Evolutionary conservation across 2,888 invertebrate genomes (phyloP).

Genomic region (Noctua comes): DNA sequence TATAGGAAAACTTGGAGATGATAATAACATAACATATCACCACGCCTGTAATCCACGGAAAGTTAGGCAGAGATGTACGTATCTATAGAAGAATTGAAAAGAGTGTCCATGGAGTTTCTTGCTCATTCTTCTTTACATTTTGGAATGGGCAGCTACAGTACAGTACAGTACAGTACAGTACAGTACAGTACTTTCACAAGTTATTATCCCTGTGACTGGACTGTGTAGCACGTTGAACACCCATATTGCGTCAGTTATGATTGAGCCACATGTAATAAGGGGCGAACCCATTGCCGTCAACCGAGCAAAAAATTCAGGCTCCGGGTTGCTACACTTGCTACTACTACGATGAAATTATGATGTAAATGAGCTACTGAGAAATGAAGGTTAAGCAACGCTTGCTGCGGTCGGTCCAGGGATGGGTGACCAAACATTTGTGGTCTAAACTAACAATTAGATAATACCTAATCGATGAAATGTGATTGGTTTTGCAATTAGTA

Average conservation of each 20-base stretch:
- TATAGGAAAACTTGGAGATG: background rate
- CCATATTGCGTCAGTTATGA: background rate
- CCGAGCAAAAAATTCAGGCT: too few species aligned
- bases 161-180: too few species aligned
- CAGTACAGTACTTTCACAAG: background rate
- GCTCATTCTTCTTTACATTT: background rate
- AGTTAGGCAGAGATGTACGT: background rate
- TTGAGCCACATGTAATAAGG: background rate
- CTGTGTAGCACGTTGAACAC: background rate
- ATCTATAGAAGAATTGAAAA: background rate
- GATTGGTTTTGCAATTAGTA: constrained; percentile 3
- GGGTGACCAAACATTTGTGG: background rate
- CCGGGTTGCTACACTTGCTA: background rate
- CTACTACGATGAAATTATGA: background rate
- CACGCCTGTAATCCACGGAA: background rate
- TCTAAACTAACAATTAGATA: background rate
- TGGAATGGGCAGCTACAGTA: background rate
- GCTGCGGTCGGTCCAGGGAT: background rate
- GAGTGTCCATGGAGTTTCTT: background rate
- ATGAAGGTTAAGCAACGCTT: background rate
- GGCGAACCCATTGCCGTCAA: background rate
- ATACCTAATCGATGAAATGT: background rate
- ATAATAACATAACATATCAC: background rate
- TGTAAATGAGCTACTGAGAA: background rate
- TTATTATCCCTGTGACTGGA: background rate